Evolutionary conservation across 2,113 vertebrate species (phyloP), one percentile per base, ranked within the genome.

Genomic region (Synodontis membranacea): DNA sequence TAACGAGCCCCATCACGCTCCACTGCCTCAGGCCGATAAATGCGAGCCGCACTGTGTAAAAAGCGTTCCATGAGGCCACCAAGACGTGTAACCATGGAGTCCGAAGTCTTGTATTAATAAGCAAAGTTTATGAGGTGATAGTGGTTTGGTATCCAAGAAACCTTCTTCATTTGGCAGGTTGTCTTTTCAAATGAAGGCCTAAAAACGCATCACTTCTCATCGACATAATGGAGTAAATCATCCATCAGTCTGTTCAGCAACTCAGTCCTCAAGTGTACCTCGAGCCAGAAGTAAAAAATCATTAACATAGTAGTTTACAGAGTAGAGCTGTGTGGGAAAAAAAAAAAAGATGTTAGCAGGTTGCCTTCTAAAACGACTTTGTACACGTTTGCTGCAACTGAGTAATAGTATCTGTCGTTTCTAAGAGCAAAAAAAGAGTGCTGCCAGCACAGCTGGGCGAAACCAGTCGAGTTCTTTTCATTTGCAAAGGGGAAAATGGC

Each of bases 91-190:
- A 88, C 79, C 66, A 56, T 48, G 68, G 70, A 81, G 82, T 14
- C 19, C 70, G 28, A 83, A 25, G 44, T 48, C 60, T 83, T 66
- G 15, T 74, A 88, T 89, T 89, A 80, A 86, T 86, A 56, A 88
- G 31, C 82, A 54, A 78, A 84, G 60, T 90, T 90, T 58, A 87
- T 68, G 85, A 83, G 12, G 84, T 89, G 89, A 89, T 56, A 60
- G 74, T 1, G 42, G 58, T 68, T 72, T 54, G 48, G 68, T 86
- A 81, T 90, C 78, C 82, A 84, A 88, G 84, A 86, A 88, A 76
- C 68, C 50, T 11, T 87, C 14, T 52, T 62, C 58, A 37, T 84
- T 48, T 87, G 83, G 80, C 88, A 70, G 12, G n/a, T 34, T 48
- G 37, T 25, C 11, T 54, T 81, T 85, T 25, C 72, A 25, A 46